Evolutionary conservation across 2,113 vertebrate species (phyloP).

Genomic region (Albula glossodonta): DNA sequence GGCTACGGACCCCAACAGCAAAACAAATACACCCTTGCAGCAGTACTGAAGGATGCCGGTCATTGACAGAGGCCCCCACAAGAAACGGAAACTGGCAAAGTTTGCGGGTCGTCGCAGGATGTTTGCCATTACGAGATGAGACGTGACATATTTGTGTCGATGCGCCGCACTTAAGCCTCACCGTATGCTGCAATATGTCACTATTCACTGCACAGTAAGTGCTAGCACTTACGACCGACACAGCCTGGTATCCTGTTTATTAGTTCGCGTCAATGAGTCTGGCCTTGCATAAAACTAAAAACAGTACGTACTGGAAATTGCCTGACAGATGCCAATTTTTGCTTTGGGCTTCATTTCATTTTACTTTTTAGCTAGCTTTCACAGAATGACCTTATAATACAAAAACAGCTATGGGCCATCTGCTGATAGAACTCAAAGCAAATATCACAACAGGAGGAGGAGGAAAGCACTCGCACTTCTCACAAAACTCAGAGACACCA

Average conservation of each 20-base stretch:
- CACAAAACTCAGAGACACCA: neutral
- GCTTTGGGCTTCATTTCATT: neutral
- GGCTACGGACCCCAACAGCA: conserved; percentile 44
- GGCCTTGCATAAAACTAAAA: neutral
- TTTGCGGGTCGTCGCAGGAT: neutral
- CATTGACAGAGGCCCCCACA: neutral
- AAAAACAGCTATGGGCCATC: conserved; percentile 1
- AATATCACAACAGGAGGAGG: neutral
- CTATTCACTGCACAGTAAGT: neutral
- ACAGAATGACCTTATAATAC: neutral
- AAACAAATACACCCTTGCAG: neutral
- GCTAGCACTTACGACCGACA: neutral
- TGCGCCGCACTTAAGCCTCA: neutral
- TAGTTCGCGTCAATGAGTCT: conserved; percentile 1
- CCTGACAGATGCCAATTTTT: neutral
- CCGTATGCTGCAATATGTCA: neutral
- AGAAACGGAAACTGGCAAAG: neutral
- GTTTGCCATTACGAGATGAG: neutral
- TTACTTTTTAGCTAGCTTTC: neutral
- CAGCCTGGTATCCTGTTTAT: neutral
- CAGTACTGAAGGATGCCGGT: neutral
- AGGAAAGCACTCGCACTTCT: neutral
- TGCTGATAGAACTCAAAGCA: conserved; percentile 9
- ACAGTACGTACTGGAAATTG: neutral
- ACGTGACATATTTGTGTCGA: neutral